Percentiles rank a stretch among this genome's conserved stretches.
phyloP scores from a whole-genome alignment of 1,140 invertebrate species.

The Eumaeus atala region DNA sequence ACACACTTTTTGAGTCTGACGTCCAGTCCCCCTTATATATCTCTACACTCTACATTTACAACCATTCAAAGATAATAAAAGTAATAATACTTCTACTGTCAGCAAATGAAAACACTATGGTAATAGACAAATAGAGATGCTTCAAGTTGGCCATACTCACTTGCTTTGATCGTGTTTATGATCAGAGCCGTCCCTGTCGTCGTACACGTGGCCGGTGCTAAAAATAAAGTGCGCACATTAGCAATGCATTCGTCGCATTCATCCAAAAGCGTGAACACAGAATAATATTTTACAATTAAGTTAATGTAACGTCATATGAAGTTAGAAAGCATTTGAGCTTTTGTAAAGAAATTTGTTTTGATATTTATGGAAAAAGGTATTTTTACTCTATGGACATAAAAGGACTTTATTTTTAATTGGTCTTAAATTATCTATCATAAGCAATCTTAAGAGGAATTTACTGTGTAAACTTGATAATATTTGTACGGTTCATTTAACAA shows the following conservation, averaged over 20 bases:
- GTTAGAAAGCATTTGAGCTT: too few species aligned
- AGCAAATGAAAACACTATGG: constrained; percentile 9
- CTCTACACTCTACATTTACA: too few species aligned
- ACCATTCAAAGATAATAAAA: too few species aligned
- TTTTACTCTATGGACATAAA: too few species aligned
- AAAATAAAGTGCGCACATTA: constrained; percentile 29
- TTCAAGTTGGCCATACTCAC: constrained; percentile 45
- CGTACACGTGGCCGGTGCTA: constrained; percentile 64
- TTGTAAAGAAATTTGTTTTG: too few species aligned
- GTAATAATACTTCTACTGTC: background rate
- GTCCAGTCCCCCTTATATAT: background rate
- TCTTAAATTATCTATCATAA: too few species aligned
- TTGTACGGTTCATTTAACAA: too few species aligned
- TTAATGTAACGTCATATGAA: too few species aligned
- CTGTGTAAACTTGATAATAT: background rate
- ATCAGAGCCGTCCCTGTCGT: constrained; percentile 69
- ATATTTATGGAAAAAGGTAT: background rate
- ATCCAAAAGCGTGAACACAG: constrained; percentile 11
- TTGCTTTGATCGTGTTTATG: constrained; percentile 72
- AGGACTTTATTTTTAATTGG: too few species aligned
- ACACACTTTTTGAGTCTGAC: too few species aligned
- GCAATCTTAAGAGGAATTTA: too few species aligned
- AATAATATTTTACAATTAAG: constrained; percentile 20
- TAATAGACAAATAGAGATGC: constrained; percentile 16
- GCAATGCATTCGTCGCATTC: constrained; percentile 7